Evolutionary conservation across 2,888 invertebrate genomes (phyloP).

Genomic region (Junonia oenone): DNA sequence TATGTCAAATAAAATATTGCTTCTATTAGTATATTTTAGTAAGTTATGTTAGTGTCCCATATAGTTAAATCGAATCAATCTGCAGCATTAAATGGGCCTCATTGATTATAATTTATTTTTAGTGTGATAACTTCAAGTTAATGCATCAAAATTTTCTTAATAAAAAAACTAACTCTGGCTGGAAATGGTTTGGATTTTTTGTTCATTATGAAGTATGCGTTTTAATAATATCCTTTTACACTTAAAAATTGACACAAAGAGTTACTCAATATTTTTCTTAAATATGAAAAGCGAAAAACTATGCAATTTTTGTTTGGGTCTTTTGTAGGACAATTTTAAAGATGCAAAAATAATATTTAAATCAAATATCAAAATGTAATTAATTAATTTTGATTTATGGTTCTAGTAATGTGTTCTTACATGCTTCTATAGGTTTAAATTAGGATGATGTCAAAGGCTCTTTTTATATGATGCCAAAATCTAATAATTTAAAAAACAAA

Average conservation of each 20-base stretch:
- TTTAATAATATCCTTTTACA: conserved; percentile 19
- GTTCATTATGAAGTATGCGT: conserved; percentile 23
- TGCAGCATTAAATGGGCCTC: conserved; percentile 60
- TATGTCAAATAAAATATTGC: conserved; percentile 67
- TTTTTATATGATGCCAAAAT: too few relatives aligned
- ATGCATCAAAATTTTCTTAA: conserved; percentile 73
- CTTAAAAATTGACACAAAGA: background rate
- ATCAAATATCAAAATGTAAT: too few relatives aligned
- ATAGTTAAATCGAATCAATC: conserved; percentile 63
- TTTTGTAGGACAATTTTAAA: background rate
- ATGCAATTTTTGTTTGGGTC: background rate
- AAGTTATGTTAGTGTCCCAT: conserved; percentile 71
- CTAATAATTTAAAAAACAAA: too few relatives aligned
- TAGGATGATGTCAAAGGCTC: too few relatives aligned
- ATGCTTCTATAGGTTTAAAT: too few relatives aligned
- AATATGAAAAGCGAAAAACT: background rate
- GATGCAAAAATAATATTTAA: too few relatives aligned
- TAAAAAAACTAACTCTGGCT: conserved; percentile 76
- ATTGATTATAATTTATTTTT: conserved; percentile 73
- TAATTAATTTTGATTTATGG: too few relatives aligned
- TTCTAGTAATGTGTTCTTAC: too few relatives aligned
- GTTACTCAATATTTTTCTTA: background rate
- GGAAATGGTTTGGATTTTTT: conserved; percentile 53
- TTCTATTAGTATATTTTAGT: conserved; percentile 71
- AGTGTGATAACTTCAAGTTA: conserved; percentile 73